Percentiles rank a stretch among this genome's conserved stretches.
Conservation (phyloP, 2,797 vertebrate genomes). For the Gadopsis marmoratus region DNA sequence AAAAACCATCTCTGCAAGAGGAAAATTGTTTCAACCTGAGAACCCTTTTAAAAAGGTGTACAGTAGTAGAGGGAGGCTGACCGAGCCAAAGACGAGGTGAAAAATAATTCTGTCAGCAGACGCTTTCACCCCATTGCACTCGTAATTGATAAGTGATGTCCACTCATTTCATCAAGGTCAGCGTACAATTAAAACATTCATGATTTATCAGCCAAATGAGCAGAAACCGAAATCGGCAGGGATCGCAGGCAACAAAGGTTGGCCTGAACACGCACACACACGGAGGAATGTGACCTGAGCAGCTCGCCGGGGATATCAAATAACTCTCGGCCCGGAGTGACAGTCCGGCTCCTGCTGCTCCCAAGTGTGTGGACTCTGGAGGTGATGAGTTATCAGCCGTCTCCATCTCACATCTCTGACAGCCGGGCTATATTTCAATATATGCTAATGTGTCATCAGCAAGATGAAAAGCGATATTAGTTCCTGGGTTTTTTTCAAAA, state of each 20-base stretch:
- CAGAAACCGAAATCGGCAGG: conserved; percentile 66
- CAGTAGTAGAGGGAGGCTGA: conserved; percentile 32
- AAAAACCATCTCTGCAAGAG: conserved; percentile 35
- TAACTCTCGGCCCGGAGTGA: conserved; percentile 49
- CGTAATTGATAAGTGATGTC: conserved; percentile 80
- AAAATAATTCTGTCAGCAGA: conserved; percentile 73
- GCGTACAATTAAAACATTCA: conserved; percentile 78
- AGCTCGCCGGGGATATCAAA: conserved; percentile 60
- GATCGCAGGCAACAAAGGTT: conserved; percentile 56
- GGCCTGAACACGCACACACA: conserved; percentile 27
- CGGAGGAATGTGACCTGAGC: conserved; percentile 62
- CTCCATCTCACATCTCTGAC: conserved; percentile 36
- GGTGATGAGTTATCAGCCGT: conserved; percentile 46
- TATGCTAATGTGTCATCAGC: conserved; percentile 24
- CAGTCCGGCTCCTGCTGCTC: conserved; percentile 47
- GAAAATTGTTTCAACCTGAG: conserved; percentile 57
- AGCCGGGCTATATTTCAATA: conserved; percentile 31
- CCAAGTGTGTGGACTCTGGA: conserved; percentile 36
- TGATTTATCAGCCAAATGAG: conserved; percentile 72
- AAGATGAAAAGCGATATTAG: neutral
- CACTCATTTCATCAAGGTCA: conserved; percentile 79
- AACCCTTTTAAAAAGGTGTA: conserved; percentile 36
- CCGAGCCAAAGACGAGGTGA: conserved; percentile 69
- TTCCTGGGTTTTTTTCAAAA: neutral
- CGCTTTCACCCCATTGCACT: conserved; percentile 69